These are phyloP conservation scores for Connochaetes taurinus DNA, from an alignment of 2,113 vertebrate species.

Conservation along the genomic window DNA sequence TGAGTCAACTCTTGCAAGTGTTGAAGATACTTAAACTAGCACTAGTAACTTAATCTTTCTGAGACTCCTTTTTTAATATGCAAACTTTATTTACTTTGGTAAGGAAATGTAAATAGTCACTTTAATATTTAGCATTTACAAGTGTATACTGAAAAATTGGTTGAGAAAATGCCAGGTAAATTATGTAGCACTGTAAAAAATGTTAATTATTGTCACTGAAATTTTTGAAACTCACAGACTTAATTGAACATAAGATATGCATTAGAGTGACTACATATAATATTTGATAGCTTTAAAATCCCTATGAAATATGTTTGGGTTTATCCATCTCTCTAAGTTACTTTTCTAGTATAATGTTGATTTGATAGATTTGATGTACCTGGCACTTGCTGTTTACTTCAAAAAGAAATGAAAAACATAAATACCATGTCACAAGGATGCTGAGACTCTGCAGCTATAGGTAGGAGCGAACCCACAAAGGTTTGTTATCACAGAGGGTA, in stretches of 20 bases:
- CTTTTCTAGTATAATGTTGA: not conserved
- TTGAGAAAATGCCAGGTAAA: not conserved
- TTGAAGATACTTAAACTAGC: not conserved
- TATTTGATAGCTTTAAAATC: not conserved
- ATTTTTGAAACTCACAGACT: not conserved
- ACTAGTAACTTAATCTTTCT: not conserved
- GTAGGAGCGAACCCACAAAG: not conserved
- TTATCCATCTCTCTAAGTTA: not conserved
- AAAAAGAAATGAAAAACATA: not conserved
- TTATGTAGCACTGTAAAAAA: not conserved
- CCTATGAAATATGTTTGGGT: not conserved
- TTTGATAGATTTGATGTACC: not conserved
- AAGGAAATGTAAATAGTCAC: not conserved
- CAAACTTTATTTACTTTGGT: not conserved
- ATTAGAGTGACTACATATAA: not conserved
- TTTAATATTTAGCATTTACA: not conserved
- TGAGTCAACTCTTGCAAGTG: not conserved
- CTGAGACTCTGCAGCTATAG: not conserved
- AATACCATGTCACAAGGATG: not conserved
- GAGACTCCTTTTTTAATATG: not conserved
- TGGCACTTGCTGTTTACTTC: not conserved
- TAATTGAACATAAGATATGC: not conserved
- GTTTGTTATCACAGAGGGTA: not conserved
- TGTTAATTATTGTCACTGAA: not conserved
- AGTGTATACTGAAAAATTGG: not conserved